phyloP scores from a whole-genome alignment of 2,113 vertebrate species.

The Callaeas wilsoni region DNA sequence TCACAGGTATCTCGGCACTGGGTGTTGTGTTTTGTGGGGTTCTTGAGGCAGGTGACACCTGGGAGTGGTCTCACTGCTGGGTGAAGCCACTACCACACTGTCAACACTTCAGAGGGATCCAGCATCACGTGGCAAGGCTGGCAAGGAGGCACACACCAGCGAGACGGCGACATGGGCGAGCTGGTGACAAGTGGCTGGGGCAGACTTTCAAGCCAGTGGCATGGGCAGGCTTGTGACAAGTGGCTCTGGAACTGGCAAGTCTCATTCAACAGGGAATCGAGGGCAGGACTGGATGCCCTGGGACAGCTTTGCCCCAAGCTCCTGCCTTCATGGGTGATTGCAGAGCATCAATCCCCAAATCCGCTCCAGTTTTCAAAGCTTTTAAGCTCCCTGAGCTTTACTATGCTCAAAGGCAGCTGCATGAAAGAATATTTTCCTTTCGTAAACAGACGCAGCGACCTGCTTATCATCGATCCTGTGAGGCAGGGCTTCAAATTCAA shows the following conservation, averaged over 20 bases:
- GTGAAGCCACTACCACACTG: rapidly evolving
- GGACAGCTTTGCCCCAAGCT: background rate
- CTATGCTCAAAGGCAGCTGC: background rate
- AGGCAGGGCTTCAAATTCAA: constrained; percentile 3
- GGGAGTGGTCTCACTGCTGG: background rate
- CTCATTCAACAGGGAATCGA: background rate
- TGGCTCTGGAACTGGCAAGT: background rate
- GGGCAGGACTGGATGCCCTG: background rate
- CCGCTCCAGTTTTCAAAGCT: background rate
- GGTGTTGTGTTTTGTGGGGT: background rate
- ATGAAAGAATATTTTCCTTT: background rate
- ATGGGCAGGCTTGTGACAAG: background rate
- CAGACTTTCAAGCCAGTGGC: background rate
- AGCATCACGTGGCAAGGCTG: rapidly evolving
- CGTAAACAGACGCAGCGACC: constrained; percentile 14
- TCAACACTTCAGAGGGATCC: background rate
- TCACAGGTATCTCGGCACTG: background rate
- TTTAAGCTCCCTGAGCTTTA: background rate
- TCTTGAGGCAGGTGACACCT: background rate
- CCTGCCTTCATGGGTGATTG: background rate
- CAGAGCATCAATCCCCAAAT: background rate
- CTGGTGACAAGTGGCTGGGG: background rate
- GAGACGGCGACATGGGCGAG: background rate
- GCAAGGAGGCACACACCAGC: rapidly evolving
- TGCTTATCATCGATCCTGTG: background rate